A percentile compares a stretch with the other conserved stretches of the same genome.
Evolutionary conservation across 2,113 vertebrate species (phyloP).

Genomic region (Spilogale gracilis): DNA sequence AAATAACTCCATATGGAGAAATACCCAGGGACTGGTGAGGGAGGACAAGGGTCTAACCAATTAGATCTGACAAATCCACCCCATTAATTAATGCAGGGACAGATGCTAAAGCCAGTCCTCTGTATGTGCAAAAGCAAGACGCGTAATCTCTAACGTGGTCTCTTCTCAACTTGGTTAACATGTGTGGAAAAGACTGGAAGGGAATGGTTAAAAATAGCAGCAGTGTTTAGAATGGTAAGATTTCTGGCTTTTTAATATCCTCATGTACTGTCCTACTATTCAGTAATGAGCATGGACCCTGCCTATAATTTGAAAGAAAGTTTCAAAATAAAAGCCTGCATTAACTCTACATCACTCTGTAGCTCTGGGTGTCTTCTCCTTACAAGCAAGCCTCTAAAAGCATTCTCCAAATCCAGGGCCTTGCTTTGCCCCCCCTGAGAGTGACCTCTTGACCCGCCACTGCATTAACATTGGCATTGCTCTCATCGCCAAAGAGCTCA

Average conservation of each 20-base stretch:
- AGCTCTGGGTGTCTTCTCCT: background rate
- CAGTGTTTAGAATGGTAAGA: background rate
- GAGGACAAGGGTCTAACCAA: constrained; percentile 39
- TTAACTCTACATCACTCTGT: background rate
- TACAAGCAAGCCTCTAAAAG: background rate
- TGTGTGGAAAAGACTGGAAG: background rate
- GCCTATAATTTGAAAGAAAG: background rate
- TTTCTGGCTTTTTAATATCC: background rate
- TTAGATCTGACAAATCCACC: constrained; percentile 68
- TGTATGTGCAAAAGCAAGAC: background rate
- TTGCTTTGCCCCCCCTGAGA: background rate
- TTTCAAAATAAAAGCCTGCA: background rate
- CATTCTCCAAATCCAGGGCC: background rate
- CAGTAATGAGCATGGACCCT: background rate
- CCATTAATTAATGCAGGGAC: constrained; percentile 55
- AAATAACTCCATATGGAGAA: constrained; percentile 77
- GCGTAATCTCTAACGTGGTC: background rate
- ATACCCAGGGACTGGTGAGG: constrained; percentile 55
- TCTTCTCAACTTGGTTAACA: constrained; percentile 17
- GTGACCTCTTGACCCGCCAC: background rate
- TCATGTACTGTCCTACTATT: background rate
- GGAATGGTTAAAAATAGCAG: background rate
- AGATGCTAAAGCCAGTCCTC: constrained; percentile 48
- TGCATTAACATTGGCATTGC: background rate
- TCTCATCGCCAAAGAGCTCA: background rate